phyloP scores from a whole-genome alignment of 2,113 vertebrate species.

The Tychaedon coryphoeus region DNA sequence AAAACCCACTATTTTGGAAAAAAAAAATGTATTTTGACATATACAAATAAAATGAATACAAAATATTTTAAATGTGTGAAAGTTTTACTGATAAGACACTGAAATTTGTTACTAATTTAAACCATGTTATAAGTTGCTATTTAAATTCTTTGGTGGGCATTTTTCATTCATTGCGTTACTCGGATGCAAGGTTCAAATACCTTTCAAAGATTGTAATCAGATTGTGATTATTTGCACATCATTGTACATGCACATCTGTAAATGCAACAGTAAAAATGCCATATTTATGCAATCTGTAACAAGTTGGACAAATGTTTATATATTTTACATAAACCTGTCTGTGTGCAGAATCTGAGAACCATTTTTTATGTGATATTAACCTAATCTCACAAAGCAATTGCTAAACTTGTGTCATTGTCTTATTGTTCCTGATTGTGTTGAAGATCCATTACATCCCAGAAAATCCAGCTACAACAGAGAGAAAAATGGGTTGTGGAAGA shows the following conservation, averaged over 20 bases:
- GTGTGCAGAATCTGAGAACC: conserved; percentile 67
- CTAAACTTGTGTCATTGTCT: neutral
- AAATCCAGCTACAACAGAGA: neutral
- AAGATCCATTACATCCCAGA: neutral
- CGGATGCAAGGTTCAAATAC: conserved; percentile 62
- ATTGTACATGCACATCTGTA: conserved; percentile 78
- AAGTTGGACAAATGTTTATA: conserved; percentile 78
- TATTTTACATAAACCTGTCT: conserved; percentile 80
- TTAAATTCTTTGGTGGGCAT: conserved; percentile 70
- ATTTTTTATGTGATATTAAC: conserved; percentile 27
- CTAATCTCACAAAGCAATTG: neutral
- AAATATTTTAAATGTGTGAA: conserved; percentile 84
- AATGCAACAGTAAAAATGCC: conserved; percentile 75
- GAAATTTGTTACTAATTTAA: conserved; percentile 52
- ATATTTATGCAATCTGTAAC: conserved; percentile 78
- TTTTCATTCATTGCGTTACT: conserved; percentile 64
- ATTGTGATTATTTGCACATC: conserved; percentile 76
- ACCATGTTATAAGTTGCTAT: conserved; percentile 68
- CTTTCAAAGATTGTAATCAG: conserved; percentile 71
- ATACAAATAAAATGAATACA: conserved; percentile 88
- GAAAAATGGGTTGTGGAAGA: neutral
- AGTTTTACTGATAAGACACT: conserved; percentile 72
- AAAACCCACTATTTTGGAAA: conserved; percentile 87
- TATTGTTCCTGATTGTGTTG: neutral
- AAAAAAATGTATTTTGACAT: conserved; percentile 87